Evolutionary conservation across 2,888 invertebrate genomes (phyloP).

Genomic region (Amphipoea oculea): DNA sequence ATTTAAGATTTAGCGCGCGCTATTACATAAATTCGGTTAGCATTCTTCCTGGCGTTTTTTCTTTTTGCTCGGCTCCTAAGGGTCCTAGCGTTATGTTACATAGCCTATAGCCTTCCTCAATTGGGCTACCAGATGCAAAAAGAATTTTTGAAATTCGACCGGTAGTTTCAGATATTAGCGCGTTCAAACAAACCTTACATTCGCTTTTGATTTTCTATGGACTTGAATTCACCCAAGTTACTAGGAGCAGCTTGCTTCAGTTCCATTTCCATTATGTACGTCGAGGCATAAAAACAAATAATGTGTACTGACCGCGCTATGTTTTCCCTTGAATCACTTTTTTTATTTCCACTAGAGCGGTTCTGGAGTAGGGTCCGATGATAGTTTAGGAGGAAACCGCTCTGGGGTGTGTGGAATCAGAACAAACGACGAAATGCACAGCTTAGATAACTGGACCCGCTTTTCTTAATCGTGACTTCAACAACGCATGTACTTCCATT

Average conservation of each 20-base stretch:
- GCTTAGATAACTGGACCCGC: conserved; percentile 2
- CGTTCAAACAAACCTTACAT: background rate
- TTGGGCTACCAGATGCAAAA: no score
- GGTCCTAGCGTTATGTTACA: no score
- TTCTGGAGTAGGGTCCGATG: conserved; percentile 27
- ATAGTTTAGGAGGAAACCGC: conserved; percentile 24
- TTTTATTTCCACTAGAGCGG: conserved; percentile 41
- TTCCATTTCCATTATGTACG: background rate
- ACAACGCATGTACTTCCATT: background rate
- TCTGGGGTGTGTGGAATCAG: conserved; percentile 19
- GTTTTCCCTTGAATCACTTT: conserved; percentile 37
- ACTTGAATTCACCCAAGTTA: background rate
- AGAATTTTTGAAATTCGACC: no score
- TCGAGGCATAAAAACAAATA: conserved; percentile 31
- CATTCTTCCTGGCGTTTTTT: no score
- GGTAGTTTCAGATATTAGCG: no score
- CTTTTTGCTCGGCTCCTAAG: no score
- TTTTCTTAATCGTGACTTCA: background rate
- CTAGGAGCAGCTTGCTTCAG: background rate
- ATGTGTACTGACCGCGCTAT: conserved; percentile 23
- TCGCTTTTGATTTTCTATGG: background rate
- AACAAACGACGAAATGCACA: conserved; percentile 31
- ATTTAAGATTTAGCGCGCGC: no score
- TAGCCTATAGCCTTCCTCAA: no score
- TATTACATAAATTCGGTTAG: no score